Conservation (phyloP, 2,888 invertebrate genomes). For the Ormyrus pomaceus region DNA sequence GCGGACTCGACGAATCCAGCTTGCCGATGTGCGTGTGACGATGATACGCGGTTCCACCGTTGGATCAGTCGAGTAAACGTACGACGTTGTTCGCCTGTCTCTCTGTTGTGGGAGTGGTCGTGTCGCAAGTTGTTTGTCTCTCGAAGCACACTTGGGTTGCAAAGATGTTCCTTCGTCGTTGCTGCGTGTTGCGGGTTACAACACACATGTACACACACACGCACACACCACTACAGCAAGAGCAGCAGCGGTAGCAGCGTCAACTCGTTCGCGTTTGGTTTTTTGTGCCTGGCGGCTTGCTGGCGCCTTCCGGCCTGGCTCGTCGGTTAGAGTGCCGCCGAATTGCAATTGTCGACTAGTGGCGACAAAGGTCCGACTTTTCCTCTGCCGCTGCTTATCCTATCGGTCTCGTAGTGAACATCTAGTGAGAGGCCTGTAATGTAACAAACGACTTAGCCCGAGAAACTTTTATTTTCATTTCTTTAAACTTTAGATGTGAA, state of each 20-base stretch:
- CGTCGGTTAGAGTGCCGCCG: constrained; percentile 82
- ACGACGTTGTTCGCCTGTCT: background rate
- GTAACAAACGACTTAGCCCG: constrained; percentile 40
- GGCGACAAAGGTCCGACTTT: constrained; percentile 87
- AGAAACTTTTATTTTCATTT: constrained; percentile 51
- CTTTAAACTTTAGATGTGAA: background rate
- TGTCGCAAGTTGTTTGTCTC: background rate
- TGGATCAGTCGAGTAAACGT: constrained; percentile 43
- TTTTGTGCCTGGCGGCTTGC: constrained; percentile 27
- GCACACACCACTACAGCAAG: no score
- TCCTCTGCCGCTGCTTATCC: constrained; percentile 80
- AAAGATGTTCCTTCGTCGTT: background rate
- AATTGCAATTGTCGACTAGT: constrained; percentile 84
- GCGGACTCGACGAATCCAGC: constrained; percentile 11
- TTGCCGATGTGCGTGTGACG: background rate
- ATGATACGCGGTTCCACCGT: constrained; percentile 30
- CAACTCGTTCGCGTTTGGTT: background rate
- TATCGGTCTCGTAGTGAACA: constrained; percentile 89
- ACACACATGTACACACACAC: no score
- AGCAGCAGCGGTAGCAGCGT: constrained; percentile 7
- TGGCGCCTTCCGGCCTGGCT: constrained; percentile 27
- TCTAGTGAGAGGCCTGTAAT: constrained; percentile 82
- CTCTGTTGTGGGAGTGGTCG: background rate
- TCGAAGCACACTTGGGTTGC: no score
- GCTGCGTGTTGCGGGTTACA: background rate